Evolutionary conservation across 2,113 vertebrate species (phyloP), one percentile per base, ranked within the genome.

Genomic region (Gorsachius goisagi): DNA sequence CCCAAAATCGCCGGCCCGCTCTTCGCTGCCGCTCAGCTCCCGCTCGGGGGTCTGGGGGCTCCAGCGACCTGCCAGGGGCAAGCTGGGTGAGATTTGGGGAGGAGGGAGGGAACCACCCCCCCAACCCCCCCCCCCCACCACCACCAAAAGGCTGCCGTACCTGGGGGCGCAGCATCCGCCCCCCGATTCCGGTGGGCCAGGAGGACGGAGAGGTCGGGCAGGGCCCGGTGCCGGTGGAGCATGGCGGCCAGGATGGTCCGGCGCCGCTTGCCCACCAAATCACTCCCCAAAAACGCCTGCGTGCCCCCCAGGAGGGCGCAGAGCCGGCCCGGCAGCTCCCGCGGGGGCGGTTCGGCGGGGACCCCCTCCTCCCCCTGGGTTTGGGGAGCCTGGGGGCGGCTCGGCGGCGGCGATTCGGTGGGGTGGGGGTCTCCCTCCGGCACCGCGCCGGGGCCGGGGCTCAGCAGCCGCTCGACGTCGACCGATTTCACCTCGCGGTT

Each of bases 401-500:
- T 24, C 32, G 32, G 17, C 39, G 50, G 44, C 28, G 12, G 62
- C 39, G 5, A 37, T 27, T 67, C 44, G 4, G 30, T 5, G 5
- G 44, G 15, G 32, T 2, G 30, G 44, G 64, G 64, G 21, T 67
- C 64, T 47, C 64, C 44, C 44, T 67, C 44, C 11, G 23, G 66
- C 5, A 2, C 41, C 1, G 30, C 14, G 10, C 37, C 59, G 3
- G 32, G n/a, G 15, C 35, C 30, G 27, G 97, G 92, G 64, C 88
- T 97, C 74, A 98, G 79, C 27, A 98, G 50, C 26, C 98, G 98
- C 66, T 98, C 97, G 58, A 98, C 98, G 58, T 98, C 95, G 11
- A 98, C 63, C 7, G 98, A 98, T 81, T 98, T 98, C 69, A 98
- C 97, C 77, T 98, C 97, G 37, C 97, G 97, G 91, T 98, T 98